These are phyloP conservation scores for Monochamus alternatus DNA, from an alignment of 2,888 invertebrate species.

Conservation along the genomic window DNA sequence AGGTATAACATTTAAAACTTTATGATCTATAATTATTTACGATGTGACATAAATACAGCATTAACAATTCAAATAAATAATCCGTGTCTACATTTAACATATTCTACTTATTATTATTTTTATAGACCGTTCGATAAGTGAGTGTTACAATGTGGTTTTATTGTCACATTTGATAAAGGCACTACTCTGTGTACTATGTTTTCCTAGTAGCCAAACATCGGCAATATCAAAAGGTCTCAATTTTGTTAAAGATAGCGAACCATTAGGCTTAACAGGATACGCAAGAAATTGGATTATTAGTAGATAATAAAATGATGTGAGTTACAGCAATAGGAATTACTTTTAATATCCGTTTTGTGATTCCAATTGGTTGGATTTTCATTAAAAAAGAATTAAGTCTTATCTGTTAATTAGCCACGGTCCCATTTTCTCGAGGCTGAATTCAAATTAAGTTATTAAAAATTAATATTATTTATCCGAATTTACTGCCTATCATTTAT, in stretches of 20 bases:
- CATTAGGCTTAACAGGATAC: conserved; percentile 5
- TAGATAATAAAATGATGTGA: neutral
- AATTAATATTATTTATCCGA: conserved; percentile 3
- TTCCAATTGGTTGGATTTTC: neutral
- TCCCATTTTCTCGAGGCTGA: neutral
- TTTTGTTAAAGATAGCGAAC: neutral
- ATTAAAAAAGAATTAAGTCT: neutral
- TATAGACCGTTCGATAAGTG: conserved; percentile 29
- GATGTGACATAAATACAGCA: conserved; percentile 37
- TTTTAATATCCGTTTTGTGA: neutral
- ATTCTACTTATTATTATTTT: conserved; percentile 33
- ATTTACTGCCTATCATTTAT: neutral
- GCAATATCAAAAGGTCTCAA: conserved; percentile 1
- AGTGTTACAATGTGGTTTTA: conserved; percentile 31
- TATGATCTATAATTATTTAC: conserved; percentile 37
- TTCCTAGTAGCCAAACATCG: neutral
- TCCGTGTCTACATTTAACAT: conserved; percentile 18
- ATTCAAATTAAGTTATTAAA: conserved; percentile 9
- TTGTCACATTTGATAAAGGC: conserved; percentile 18
- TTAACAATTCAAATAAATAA: conserved; percentile 38
- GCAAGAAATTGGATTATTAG: neutral
- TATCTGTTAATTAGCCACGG: neutral
- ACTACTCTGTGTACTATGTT: conserved; percentile 6
- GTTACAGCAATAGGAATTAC: neutral
- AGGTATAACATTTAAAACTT: conserved; percentile 34